Base-by-base conservation (phyloP, 2,888 invertebrate species). In the Mantis religiosa region DNA sequence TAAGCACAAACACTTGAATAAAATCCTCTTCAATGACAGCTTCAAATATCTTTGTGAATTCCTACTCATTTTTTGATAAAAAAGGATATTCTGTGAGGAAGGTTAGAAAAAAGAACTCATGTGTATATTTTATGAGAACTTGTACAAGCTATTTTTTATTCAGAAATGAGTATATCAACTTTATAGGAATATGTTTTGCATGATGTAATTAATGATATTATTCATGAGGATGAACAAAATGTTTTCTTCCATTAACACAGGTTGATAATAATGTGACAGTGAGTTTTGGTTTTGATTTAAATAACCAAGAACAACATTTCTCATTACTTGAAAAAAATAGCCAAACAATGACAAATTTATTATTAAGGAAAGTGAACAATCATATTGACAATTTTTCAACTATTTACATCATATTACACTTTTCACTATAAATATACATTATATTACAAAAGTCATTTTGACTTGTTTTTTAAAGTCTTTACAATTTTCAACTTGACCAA, bases 341-440 rank as follows among this genome's bases (percentile, higher is more conserved):
- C 89, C 90, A 90, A 89, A 90, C 85, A 90, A 90, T 90, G 90
- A 90, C 90, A 90, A 90, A 89, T 90, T 90, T 90, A 90, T 90
- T 90, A 87, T 88, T 71, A 54, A 88, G 84, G 88, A 89, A 90
- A 89, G 89, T 89, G 89, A 90, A 90, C 89, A 90, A 88, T 90
- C 89, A 89, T 89, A 90, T 87, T 89, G 90, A 90, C 89, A 89
- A 82, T 90, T 87, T 89, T 89, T 89, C 83, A 89, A 89, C 90
- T 90, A 90, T 90, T 83, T 90, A 90, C 90, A 90, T 82, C 89
- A 90, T 90, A 89, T 90, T 90, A 90, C 90, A 90, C 82, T 89
- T 89, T 81, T 87, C 88, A 89, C 90, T 90, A 90, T 90, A 90
- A 90, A 89, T 90, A 88, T 90, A 90, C 90, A 90, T 89, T 90